These are phyloP conservation scores for Eupithecia subfuscata DNA, from an alignment of 2,888 invertebrate genomes.

Conservation along the genomic window DNA sequence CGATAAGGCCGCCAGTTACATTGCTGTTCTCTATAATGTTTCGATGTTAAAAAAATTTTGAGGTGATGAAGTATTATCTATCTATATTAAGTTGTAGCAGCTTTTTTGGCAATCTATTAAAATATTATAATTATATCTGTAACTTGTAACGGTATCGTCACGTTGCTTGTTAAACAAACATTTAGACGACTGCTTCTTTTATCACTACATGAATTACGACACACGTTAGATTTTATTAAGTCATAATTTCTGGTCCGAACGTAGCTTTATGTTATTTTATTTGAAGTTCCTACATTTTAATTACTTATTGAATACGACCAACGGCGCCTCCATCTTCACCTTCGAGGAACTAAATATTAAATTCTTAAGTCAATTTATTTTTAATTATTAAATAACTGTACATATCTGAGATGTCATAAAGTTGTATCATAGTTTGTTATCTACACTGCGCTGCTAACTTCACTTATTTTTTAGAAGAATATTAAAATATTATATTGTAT, in stretches of 20 bases:
- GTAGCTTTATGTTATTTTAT: conserved; percentile 64
- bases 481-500: not conserved
- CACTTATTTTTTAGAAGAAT: not conserved
- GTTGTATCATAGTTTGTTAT: conserved; percentile 24
- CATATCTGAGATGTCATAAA: conserved; percentile 33
- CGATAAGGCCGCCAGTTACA: too few relatives aligned
- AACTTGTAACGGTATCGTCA: conserved; percentile 3
- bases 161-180: conserved; percentile 17
- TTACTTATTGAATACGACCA: conserved; percentile 54
- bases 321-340: conserved; percentile 45
- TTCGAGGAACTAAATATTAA: conserved; percentile 32
- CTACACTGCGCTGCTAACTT: not conserved
- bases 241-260: conserved; percentile 73
- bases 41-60: too few relatives aligned
- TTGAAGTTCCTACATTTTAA: conserved; percentile 59
- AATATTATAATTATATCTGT: too few relatives aligned
- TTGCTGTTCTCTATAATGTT: too few relatives aligned
- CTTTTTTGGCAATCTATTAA: too few relatives aligned
- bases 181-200: conserved; percentile 60
- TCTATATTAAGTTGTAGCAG: too few relatives aligned
- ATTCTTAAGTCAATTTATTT: conserved; percentile 45
- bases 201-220: conserved; percentile 68
- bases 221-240: conserved; percentile 71
- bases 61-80: too few relatives aligned
- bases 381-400: conserved; percentile 19